Evolutionary conservation across 2,888 invertebrate genomes (phyloP), one percentile per base, ranked within the genome.

Genomic region (Agonopterix heracliana): DNA sequence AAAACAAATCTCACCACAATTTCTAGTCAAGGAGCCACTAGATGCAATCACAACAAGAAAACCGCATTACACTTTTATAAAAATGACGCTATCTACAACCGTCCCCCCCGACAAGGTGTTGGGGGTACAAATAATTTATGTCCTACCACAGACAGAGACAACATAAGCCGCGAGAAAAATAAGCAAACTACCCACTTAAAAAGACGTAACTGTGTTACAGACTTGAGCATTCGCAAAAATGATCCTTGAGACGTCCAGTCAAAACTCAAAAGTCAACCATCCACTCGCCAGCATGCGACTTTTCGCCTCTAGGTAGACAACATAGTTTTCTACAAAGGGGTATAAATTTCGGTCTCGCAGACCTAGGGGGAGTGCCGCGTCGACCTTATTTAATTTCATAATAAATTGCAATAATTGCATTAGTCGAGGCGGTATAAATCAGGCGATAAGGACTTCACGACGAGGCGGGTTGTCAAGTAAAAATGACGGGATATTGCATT

Each of bases 381-480:
- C 78, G 75, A 74, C 78, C 75, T 82, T 82, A 85, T 85, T 83
- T 86, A 86, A 87, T 84, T 85, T 87, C 76, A 79, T 81, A 81
- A 83, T 87, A 86, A 87, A 87, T 87, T 84, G 84, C 79, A 81
- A 83, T 87, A 83, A 86, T 86, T 87, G 79, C 86, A 81, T 86
- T 83, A 83, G 75, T 65, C 65, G 69, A 65, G 71, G 61, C 67
- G 64, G 64, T 72, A 81, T 84, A 82, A 84, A 84, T 84, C 81
- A 79, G 72, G 68, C 66, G 76, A 61, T 61, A 63, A 56, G 53
- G 50, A 48, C 56, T 45, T 44, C 45, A 46, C 56, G 57, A 57
- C 59, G 57, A 57, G 62, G 55, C 60, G 62, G 50, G 59, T 48
- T 55, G 66, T 63, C 63, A 58, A 63, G 63, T 57, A 58, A 57